A percentile compares a stretch with the other conserved stretches of the same genome.
Conservation (phyloP, 2,797 vertebrate species). For the Alectoris magna region DNA sequence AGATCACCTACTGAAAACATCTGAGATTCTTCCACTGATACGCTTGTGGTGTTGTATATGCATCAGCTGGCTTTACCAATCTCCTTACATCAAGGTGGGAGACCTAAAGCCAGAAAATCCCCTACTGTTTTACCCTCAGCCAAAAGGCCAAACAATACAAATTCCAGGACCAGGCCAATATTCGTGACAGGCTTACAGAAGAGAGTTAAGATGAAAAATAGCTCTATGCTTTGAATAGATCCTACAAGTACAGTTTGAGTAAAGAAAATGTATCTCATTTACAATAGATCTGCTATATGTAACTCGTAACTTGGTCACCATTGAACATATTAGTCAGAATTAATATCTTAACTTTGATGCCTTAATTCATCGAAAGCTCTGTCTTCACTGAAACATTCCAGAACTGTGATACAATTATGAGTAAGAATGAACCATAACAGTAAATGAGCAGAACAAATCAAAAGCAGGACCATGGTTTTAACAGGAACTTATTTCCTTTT, state of each 20-base stretch:
- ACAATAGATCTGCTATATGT: not conserved
- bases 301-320: not conserved
- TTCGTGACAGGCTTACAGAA: not conserved
- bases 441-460: not conserved
- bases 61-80: not conserved
- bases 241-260: not conserved
- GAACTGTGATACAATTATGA: not conserved
- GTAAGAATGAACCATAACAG: not conserved
- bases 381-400: not conserved
- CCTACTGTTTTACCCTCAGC: not conserved
- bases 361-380: not conserved
- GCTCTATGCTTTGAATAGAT: not conserved
- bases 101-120: not conserved
- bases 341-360: not conserved
- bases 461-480: not conserved
- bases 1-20: not conserved
- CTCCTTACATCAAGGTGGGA: not conserved
- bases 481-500: not conserved
- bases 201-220: not conserved
- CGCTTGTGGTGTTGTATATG: fast-evolving
- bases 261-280: not conserved
- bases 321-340: not conserved
- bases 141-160: not conserved
- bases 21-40: not conserved
- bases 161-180: not conserved